Evolutionary conservation across 2,888 invertebrate genomes (phyloP), one percentile per base, ranked within the genome.

Genomic region (Coronaproctus castanopsis): DNA sequence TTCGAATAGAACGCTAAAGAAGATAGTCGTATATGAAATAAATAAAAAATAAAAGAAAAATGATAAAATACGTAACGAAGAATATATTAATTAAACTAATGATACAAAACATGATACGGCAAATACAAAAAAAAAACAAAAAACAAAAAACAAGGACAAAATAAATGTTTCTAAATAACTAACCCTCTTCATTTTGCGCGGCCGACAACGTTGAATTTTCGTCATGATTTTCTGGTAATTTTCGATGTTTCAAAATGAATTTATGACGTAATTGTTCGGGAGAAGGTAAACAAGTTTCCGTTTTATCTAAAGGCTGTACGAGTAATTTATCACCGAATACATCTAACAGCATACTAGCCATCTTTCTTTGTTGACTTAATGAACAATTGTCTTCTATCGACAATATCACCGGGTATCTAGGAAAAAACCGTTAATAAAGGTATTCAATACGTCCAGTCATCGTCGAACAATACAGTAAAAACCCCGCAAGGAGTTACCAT

Each of bases 361-460:
- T 92, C 69, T 86, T 85, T 54, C 90, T 76, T 69, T 92, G 92
- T 67, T 92, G 91, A 0, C 84, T 84, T 60, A 92, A 71, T 0
- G 89, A 85, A 70, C 92, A 92, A 70, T 92, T 91, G 70, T 92
- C 91, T 72, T 92, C 92, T 60, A 92, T 89, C 0, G 91, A 91
- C 23, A 92, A 73, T 64, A 92, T 89, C 0, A 92, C 80, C 0
- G 92, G 92, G 71, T 84, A 91, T 55, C 77, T 78, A 58, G 2
- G 66, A 36, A 36, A n/a, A n/a, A n/a, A n/a, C n/a, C n/a, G n/a
- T n/a, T n/a, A n/a, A n/a, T n/a, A n/a, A n/a, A n/a, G n/a, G n/a
- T n/a, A n/a, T n/a, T n/a, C n/a, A n/a, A n/a, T n/a, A n/a, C n/a
- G n/a, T n/a, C n/a, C n/a, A n/a, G n/a, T n/a, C n/a, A n/a, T n/a